A percentile compares a stretch with the other conserved stretches of the same genome.
phyloP scores from a whole-genome alignment of 2,888 invertebrate genomes.

The Leucophenga maculata region DNA sequence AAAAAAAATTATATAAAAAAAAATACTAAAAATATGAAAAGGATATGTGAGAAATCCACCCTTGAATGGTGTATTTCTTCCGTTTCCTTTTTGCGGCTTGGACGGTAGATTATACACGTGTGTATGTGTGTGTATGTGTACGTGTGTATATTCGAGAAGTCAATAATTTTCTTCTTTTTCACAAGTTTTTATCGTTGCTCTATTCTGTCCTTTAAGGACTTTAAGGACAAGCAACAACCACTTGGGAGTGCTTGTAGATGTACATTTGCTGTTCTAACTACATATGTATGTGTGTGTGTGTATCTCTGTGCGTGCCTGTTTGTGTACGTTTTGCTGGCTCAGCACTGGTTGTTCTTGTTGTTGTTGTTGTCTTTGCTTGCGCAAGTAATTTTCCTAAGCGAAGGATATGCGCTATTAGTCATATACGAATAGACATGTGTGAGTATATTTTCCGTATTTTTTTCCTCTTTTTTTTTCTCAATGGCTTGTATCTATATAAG shows the following conservation, averaged over 20 bases:
- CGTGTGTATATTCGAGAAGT: conserved; percentile 14
- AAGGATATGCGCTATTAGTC: conserved; percentile 26
- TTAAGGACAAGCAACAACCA: not conserved
- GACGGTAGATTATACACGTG: not conserved
- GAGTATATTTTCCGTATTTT: too few species aligned
- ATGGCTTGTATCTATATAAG: not conserved
- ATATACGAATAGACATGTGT: conserved; percentile 7
- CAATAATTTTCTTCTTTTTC: conserved; percentile 19
- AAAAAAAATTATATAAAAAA: too few species aligned
- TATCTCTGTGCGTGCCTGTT: not conserved
- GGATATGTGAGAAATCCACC: conserved; percentile 17
- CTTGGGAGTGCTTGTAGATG: not conserved
- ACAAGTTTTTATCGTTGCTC: not conserved
- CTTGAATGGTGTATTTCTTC: conserved; percentile 20
- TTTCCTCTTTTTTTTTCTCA: not conserved
- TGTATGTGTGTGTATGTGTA: not conserved
- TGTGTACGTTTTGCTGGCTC: not conserved
- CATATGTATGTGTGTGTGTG: not conserved
- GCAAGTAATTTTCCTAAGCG: conserved; percentile 15
- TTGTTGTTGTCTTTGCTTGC: not conserved
- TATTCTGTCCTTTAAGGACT: not conserved
- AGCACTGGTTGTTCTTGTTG: conserved; percentile 5
- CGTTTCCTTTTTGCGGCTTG: conserved; percentile 7
- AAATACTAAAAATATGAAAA: conserved; percentile 4
- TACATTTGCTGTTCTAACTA: not conserved